Evolutionary conservation across 2,888 invertebrate species (phyloP), one percentile per base, ranked within the genome.

Genomic region (Dryomyza anilis): DNA sequence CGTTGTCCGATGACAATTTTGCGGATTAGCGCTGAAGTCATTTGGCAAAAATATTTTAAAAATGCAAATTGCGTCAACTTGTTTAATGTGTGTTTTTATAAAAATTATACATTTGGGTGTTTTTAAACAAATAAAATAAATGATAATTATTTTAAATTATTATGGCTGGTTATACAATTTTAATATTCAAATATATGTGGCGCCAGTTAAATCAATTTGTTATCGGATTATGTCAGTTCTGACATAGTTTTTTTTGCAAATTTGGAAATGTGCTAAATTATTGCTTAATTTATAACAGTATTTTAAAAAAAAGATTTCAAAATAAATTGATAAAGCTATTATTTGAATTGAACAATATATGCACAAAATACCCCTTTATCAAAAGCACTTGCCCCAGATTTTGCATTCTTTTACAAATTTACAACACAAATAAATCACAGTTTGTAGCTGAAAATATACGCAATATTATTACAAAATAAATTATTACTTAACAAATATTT

Each of bases 401-500:
- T n/a, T n/a, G n/a, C n/a, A n/a, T n/a, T n/a, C n/a, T n/a, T n/a
- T n/a, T n/a, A n/a, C n/a, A n/a, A n/a, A n/a, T n/a, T n/a, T n/a
- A n/a, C n/a, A n/a, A n/a, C n/a, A n/a, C n/a, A n/a, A n/a, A n/a
- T n/a, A n/a, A n/a, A n/a, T n/a, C n/a, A n/a, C n/a, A n/a, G n/a
- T n/a, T n/a, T n/a, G n/a, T n/a, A n/a, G n/a, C n/a, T n/a, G n/a
- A n/a, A n/a, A n/a, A n/a, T n/a, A n/a, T n/a, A n/a, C n/a, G n/a
- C 16, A 55, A 33, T n/a, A 12, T n/a, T 7, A 55, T 55, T 55
- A 55, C 36, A 36, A 55, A 25, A 58, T 58, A 46, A 43, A 58
- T 58, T 29, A 30, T 58, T 46, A 23, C 30, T 46, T 19, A 19
- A 27, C 46, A 58, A 43, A 46, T 46, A 58, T 60, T 48, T 60